Conservation (phyloP, 2,113 vertebrate genomes). For the Aramus guarauna region DNA sequence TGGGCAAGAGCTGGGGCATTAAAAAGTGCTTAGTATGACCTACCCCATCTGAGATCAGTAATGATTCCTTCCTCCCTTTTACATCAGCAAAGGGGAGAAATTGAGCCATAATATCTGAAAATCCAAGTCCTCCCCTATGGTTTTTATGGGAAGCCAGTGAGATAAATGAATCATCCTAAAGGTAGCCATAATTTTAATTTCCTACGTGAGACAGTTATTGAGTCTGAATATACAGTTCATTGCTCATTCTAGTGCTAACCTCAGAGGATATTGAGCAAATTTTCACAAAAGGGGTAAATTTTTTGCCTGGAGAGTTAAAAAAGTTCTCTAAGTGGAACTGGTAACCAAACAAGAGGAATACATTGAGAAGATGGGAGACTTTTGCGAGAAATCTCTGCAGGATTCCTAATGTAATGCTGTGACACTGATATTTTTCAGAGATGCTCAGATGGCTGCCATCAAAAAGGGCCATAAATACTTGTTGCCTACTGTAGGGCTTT, state of each 20-base stretch:
- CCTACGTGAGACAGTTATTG: neutral
- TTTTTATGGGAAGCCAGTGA: neutral
- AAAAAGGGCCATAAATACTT: neutral
- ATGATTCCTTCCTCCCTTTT: neutral
- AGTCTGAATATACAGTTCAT: neutral
- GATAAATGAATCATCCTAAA: neutral
- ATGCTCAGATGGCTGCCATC: neutral
- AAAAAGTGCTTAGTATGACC: neutral
- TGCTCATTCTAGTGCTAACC: neutral
- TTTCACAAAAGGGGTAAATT: neutral
- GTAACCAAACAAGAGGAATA: neutral
- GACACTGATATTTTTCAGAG: neutral
- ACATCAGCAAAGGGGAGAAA: neutral
- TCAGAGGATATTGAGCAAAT: neutral
- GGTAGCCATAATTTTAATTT: constrained; percentile 1
- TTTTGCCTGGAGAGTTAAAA: neutral
- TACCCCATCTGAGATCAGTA: neutral
- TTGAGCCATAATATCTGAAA: neutral
- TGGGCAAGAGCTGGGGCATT: neutral
- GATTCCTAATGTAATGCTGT: neutral
- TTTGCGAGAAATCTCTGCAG: neutral
- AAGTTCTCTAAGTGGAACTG: neutral
- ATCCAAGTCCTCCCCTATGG: neutral
- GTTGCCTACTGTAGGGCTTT: neutral
- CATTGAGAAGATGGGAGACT: neutral